Conservation (phyloP, 2,888 invertebrate species). For the Noctua fimbriata region DNA sequence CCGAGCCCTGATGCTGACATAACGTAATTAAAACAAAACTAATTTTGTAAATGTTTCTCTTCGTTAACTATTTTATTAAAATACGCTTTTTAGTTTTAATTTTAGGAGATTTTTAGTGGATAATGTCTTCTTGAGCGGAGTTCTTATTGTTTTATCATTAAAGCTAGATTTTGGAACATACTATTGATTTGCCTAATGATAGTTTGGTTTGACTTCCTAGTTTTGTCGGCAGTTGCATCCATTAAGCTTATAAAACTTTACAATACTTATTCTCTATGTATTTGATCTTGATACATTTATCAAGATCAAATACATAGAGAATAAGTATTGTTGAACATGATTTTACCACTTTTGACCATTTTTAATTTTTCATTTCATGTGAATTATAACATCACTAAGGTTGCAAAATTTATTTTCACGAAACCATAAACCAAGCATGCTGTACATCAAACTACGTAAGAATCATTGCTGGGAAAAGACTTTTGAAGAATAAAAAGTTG, state of each 20-base stretch:
- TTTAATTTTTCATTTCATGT: too few species aligned
- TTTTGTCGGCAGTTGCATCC: background rate
- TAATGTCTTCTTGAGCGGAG: background rate
- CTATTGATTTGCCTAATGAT: background rate
- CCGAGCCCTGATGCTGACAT: conserved; percentile 48
- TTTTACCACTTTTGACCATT: background rate
- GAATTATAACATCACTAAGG: too few species aligned
- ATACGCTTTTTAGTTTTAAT: conserved; percentile 16
- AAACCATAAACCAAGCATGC: background rate
- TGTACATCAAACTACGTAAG: background rate
- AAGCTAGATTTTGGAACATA: background rate
- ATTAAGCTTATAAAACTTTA: too few species aligned
- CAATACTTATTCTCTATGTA: too few species aligned
- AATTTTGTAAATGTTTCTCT: conserved; percentile 49
- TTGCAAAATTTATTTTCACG: too few species aligned
- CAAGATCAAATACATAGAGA: background rate
- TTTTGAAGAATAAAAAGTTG: background rate
- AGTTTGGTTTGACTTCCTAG: background rate
- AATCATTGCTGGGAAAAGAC: background rate
- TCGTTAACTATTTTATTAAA: conserved; percentile 33
- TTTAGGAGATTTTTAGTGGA: conserved; percentile 10
- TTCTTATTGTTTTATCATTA: conserved; percentile 6
- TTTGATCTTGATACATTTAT: too few species aligned
- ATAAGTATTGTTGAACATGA: background rate
- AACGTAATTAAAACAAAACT: conserved; percentile 60